These are phyloP conservation scores for Alviniconcha marisindica DNA, from an alignment of 1,140 invertebrate genomes.

Conservation along the genomic window DNA sequence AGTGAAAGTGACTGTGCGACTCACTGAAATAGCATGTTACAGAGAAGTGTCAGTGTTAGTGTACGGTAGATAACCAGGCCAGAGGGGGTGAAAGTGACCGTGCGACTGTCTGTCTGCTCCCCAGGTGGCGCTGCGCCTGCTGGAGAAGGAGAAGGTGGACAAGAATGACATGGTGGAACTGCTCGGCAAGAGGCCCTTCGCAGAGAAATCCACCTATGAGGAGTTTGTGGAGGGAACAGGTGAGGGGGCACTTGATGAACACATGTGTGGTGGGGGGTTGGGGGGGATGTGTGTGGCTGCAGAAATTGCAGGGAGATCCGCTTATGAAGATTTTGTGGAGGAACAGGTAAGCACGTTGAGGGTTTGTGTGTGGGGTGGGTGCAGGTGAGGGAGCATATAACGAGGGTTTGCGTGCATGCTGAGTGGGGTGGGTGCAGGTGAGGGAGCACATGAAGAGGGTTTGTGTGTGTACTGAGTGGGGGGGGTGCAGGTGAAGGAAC, in stretches of 20 bases:
- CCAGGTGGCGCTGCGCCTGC: conserved; percentile 93
- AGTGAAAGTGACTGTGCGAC: too few species aligned
- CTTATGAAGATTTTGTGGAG: conserved; percentile 99
- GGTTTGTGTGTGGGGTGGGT: background rate
- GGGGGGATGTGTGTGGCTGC: background rate
- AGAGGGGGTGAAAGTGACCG: too few species aligned
- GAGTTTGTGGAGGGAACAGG: conserved; percentile 99
- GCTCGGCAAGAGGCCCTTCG: conserved; percentile 95
- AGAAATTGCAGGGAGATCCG: conserved; percentile 89
- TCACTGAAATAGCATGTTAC: too few species aligned
- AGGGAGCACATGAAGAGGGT: background rate
- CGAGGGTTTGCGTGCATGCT: background rate
- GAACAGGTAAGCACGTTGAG: conserved; percentile 94
- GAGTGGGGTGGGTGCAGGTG: background rate
- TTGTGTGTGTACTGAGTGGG: background rate
- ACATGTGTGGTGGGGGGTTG: background rate
- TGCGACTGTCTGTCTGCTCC: background rate
- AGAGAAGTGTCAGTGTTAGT: too few species aligned
- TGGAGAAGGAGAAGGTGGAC: conserved; percentile 97
- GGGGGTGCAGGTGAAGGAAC: too few species aligned
- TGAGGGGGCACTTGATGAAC: conserved; percentile 50
- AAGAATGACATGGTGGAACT: conserved; percentile 99
- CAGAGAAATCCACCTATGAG: conserved; percentile 99
- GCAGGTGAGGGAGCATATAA: too few species aligned
- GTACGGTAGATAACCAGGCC: too few species aligned